Evolutionary conservation across 2,797 vertebrate genomes (phyloP).

Genomic region (Allobates femoralis): DNA sequence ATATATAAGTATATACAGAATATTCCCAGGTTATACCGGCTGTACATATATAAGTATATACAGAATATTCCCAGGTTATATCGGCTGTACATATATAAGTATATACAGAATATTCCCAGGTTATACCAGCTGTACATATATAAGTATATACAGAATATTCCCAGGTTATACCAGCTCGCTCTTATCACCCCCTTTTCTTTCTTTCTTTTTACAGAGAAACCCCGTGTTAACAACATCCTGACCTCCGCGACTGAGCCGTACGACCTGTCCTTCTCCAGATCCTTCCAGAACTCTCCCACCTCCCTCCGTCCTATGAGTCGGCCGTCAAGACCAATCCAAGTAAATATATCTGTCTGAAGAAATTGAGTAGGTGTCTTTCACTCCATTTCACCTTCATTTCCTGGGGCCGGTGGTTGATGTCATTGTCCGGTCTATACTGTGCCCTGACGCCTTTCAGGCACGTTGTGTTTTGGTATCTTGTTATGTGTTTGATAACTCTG

Average conservation of each 20-base stretch:
- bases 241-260: conserved; percentile 99
- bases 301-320: conserved; percentile 95
- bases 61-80: too few species aligned
- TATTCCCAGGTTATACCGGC: too few species aligned
- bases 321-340: conserved; percentile 93
- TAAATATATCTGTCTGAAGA: conserved; percentile 97
- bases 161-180: neutral
- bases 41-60: too few species aligned
- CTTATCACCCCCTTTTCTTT: neutral
- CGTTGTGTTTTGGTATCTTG: neutral
- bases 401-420: neutral
- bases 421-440: neutral
- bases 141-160: too few species aligned
- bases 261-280: conserved; percentile 96
- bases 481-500: neutral
- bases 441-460: neutral
- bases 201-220: conserved; percentile 84
- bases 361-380: conserved; percentile 91
- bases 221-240: conserved; percentile 94
- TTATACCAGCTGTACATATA: neutral
- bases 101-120: neutral
- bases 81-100: too few species aligned
- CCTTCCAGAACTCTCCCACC: conserved; percentile 98
- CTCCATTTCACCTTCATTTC: conserved; percentile 64
- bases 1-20: too few species aligned